A percentile compares a stretch with the other conserved stretches of the same genome.
These are phyloP conservation scores for Hemiscyllium ocellatum DNA, from an alignment of 2,113 vertebrate genomes.

Conservation along the genomic window DNA sequence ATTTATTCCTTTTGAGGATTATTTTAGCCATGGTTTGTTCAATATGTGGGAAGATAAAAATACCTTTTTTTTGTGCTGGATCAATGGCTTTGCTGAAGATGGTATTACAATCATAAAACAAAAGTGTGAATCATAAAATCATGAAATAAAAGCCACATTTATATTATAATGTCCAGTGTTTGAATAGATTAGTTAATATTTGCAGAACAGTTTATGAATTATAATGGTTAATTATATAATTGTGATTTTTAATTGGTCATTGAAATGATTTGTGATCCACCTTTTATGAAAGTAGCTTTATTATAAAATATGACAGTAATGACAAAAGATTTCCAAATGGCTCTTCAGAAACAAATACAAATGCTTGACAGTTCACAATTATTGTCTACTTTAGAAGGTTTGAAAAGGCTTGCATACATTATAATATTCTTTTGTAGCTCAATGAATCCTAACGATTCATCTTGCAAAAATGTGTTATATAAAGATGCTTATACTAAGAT, in stretches of 20 bases:
- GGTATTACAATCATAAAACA: not conserved
- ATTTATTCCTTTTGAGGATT: constrained; percentile 20
- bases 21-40: constrained; percentile 24
- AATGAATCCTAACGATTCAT: not conserved
- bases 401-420: not conserved
- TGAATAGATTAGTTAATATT: not conserved
- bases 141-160: not conserved
- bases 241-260: not conserved
- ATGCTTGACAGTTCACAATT: not conserved
- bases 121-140: not conserved
- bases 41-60: constrained; percentile 21
- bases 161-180: not conserved
- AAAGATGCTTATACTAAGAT: not conserved
- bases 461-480: not conserved
- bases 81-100: constrained; percentile 3
- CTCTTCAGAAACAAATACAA: not conserved
- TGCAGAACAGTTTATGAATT: not conserved
- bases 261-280: not conserved
- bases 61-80: not conserved
- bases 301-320: not conserved
- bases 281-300: not conserved
- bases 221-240: not conserved
- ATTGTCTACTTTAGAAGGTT: not conserved
- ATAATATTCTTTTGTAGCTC: not conserved
- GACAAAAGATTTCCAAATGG: not conserved